Evolutionary conservation across 2,113 vertebrate species (phyloP).

Genomic region (Perca fluviatilis): DNA sequence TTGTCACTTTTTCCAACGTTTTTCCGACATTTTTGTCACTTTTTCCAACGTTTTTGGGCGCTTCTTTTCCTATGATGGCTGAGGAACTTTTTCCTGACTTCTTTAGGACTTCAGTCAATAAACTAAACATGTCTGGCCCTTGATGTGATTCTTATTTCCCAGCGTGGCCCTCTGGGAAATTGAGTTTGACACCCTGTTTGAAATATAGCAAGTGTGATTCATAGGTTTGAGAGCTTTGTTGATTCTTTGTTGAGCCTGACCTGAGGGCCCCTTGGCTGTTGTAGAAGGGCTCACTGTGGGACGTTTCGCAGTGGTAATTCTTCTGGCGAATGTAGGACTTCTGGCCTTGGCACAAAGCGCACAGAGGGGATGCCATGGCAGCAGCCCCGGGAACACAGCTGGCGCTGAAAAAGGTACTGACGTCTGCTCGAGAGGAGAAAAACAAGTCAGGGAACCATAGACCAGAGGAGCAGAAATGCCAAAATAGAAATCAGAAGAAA

Average conservation of each 20-base stretch:
- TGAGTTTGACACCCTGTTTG: neutral
- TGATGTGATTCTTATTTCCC: too few relatives aligned
- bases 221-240: neutral
- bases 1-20: too few relatives aligned
- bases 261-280: constrained; percentile 91
- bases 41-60: too few relatives aligned
- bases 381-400: constrained; percentile 91
- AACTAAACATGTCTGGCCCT: too few relatives aligned
- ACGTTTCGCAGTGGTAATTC: constrained; percentile 91
- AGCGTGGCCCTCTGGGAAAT: too few relatives aligned
- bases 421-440: constrained; percentile 74
- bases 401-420: constrained; percentile 88
- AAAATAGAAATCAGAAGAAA: neutral
- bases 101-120: too few relatives aligned
- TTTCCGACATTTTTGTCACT: too few relatives aligned
- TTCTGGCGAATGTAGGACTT: constrained; percentile 89
- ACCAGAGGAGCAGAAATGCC: neutral
- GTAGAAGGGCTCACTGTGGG: constrained; percentile 89
- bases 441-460: constrained; percentile 13
- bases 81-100: too few relatives aligned
- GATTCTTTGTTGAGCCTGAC: constrained; percentile 70
- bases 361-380: constrained; percentile 83
- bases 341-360: constrained; percentile 88
- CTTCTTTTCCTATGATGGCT: too few relatives aligned
- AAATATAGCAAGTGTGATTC: neutral